Evolutionary conservation across 1,140 invertebrate species (phyloP), one percentile per base, ranked within the genome.

Genomic region (Periplaneta americana): DNA sequence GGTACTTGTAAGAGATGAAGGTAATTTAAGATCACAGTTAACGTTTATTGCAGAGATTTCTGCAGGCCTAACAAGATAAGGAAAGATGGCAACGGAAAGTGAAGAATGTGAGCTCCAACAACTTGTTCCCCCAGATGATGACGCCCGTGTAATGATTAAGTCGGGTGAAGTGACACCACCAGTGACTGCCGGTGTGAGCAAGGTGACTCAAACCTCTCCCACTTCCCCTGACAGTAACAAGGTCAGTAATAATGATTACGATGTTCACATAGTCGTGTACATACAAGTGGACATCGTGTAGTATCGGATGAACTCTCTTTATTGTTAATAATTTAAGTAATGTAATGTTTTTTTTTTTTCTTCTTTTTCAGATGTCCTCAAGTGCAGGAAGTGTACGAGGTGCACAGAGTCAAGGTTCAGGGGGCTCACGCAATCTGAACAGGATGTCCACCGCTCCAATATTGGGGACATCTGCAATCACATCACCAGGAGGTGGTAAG

Each of bases 91-190:
- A 17, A 36, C 77, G n/a, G 82, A 36, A 75, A 37, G 82, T 35
- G 82, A 80, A 80, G 82, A 82, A 32, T 82, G 82, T 82, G 82
- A 82, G 33, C 82, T 82, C 22, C 79, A 82, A 33, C 82, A 82
- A 48, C 57, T 82, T 18, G 82, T 82, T 22, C 75, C 79, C 1
- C 39, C 82, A 10, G 82, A 82, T 81, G 81, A 81, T 57, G 81
- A 81, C 34, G 5, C 39, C 35, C 36, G 75, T 31, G 5, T 39
- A 31, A 48, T 35, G 33, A 57, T 22, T 15, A 76, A 78, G 34
- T 78, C 81, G 17, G 81, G 81, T 22, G 82, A 82, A 39, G 79
- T 82, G 22, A 82, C 82, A 31, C 82, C 82, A n/a, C 82, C 82
- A 35, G 75, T 78, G 33, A 82, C 77, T 39, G 74, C 76, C 17